Evolutionary conservation across 2,888 invertebrate species (phyloP).

Genomic region (Mellilla xanthometata): DNA sequence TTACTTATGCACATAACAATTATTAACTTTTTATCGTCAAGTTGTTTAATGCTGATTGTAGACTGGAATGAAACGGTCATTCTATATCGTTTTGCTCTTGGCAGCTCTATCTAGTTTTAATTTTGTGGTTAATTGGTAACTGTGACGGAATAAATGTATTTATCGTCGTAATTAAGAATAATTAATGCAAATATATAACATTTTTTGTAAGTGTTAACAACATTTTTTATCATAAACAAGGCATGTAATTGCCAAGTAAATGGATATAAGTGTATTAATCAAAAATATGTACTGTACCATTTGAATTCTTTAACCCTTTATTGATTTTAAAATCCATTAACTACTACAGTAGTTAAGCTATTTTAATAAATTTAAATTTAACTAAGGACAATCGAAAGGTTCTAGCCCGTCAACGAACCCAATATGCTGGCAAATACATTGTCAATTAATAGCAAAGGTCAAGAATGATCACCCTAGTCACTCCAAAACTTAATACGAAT

Average conservation of each 20-base stretch:
- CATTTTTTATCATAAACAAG: slow-evolving; percentile 7
- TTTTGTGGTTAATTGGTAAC: slow-evolving; percentile 12
- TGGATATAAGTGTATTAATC: background rate
- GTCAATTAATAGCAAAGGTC: no score
- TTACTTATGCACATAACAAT: slow-evolving; percentile 40
- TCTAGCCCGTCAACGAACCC: no score
- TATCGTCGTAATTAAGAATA: background rate
- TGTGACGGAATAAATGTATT: slow-evolving; percentile 8
- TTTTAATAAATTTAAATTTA: no score
- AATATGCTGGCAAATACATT: no score
- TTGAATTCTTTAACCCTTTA: no score
- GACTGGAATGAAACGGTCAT: slow-evolving; percentile 29
- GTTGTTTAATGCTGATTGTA: slow-evolving; percentile 34
- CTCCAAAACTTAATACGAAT: no score
- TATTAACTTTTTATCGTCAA: slow-evolving; percentile 44
- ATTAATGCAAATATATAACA: background rate
- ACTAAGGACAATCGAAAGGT: no score
- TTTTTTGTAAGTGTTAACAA: slow-evolving; percentile 1
- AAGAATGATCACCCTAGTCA: no score
- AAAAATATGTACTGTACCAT: background rate
- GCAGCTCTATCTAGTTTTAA: slow-evolving; percentile 14
- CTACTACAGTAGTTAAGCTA: no score
- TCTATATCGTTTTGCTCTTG: slow-evolving; percentile 3
- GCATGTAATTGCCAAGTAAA: slow-evolving; percentile 8
- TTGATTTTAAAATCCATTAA: no score